phyloP scores from a whole-genome alignment of 1,140 invertebrate genomes.

The Panulirus ornatus region DNA sequence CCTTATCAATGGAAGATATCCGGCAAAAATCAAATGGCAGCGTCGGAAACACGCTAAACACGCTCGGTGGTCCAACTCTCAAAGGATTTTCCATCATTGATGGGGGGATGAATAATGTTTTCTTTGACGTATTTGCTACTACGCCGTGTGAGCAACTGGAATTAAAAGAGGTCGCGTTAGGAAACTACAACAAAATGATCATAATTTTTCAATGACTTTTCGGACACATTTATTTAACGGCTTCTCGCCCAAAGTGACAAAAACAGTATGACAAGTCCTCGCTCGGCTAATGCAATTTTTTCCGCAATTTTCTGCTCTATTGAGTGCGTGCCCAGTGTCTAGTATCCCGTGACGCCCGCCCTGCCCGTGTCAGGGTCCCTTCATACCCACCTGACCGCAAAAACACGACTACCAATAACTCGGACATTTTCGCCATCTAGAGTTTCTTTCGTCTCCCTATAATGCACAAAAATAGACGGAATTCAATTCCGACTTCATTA shows the following conservation, averaged over 20 bases:
- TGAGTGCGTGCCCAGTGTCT: slow-evolving; percentile 38
- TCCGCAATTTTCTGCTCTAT: slow-evolving; percentile 54
- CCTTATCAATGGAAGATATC: slow-evolving; percentile 38
- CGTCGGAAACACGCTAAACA: not conserved
- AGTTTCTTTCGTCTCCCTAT: no score
- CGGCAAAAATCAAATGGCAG: slow-evolving; percentile 5
- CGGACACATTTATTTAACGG: slow-evolving; percentile 57
- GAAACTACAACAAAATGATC: no score
- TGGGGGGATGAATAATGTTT: no score
- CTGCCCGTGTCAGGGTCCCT: slow-evolving; percentile 10
- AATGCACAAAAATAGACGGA: no score
- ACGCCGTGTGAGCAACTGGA: no score
- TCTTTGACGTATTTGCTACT: no score
- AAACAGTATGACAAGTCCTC: slow-evolving; percentile 51
- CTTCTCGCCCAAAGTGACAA: slow-evolving; percentile 43
- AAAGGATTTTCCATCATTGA: no score
- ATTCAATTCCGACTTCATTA: no score
- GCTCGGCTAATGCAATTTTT: slow-evolving; percentile 37
- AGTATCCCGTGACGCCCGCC: slow-evolving; percentile 23
- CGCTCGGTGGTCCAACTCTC: no score
- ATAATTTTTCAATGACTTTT: no score
- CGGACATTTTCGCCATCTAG: no score
- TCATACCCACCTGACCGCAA: not conserved
- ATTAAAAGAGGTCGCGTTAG: no score
- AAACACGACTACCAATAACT: not conserved